phyloP scores from a whole-genome alignment of 2,888 invertebrate genomes.

The Sminthurinus aureus region DNA sequence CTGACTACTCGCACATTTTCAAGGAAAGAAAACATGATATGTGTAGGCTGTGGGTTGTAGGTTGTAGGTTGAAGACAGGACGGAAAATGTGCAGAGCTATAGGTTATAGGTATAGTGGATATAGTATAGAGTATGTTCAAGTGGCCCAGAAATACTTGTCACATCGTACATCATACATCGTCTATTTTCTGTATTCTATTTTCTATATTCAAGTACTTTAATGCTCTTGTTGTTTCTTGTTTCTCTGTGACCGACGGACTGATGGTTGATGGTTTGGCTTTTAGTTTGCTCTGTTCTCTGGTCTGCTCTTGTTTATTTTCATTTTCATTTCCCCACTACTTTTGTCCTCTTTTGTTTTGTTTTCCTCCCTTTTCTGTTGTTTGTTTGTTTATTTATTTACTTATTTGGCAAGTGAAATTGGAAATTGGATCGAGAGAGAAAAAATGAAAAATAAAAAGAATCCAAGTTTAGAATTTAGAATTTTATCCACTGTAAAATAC shows the following conservation, averaged over 20 bases:
- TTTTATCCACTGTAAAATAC: not conserved
- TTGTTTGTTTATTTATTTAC: not conserved
- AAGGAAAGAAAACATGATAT: conserved; percentile 28
- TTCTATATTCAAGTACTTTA: not conserved
- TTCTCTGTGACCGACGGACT: not conserved
- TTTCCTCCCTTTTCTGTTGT: not conserved
- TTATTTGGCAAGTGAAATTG: not conserved
- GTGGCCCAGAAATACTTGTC: not conserved
- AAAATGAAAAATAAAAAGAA: not conserved
- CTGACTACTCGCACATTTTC: conserved; percentile 18
- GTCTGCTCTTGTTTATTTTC: too few relatives aligned
- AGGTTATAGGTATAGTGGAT: too few relatives aligned
- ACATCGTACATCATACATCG: too few relatives aligned
- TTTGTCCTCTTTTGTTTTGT: not conserved
- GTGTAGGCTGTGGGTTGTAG: not conserved
- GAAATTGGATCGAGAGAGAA: not conserved
- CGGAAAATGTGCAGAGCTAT: too few relatives aligned
- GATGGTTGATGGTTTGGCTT: not conserved
- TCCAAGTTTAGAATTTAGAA: not conserved
- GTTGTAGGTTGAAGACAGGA: too few relatives aligned
- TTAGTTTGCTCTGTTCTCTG: not conserved
- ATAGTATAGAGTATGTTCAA: not conserved
- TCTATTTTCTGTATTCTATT: too few relatives aligned
- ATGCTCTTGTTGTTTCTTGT: not conserved
- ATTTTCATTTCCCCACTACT: not conserved